A percentile compares a stretch with the other conserved stretches of the same genome.
phyloP scores from a whole-genome alignment of 2,888 invertebrate species.

The Caenorhabditis sinica region DNA sequence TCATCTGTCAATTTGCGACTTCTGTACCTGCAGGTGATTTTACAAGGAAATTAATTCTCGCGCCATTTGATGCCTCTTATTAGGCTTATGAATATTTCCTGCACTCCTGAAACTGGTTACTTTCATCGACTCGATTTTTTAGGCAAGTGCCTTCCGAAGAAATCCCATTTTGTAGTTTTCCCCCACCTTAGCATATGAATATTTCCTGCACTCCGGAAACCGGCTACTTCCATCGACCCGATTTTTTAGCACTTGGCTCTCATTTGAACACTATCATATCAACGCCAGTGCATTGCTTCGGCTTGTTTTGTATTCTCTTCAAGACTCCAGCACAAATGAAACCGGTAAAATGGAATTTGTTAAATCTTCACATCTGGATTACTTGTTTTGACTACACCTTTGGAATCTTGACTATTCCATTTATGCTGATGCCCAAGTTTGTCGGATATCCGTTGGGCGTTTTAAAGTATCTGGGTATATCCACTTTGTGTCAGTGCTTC shows the following conservation, averaged over 20 bases:
- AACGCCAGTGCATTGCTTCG: conserved; percentile 18
- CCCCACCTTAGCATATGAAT: too few species aligned
- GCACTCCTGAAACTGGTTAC: too few species aligned
- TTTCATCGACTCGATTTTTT: too few species aligned
- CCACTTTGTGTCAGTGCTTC: not conserved
- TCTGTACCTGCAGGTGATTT: too few species aligned
- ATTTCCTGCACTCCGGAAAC: too few species aligned
- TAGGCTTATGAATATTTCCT: too few species aligned
- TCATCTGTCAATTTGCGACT: too few species aligned
- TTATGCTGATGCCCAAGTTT: not conserved
- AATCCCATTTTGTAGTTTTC: too few species aligned
- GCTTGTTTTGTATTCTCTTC: conserved; percentile 27
- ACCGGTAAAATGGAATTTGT: not conserved
- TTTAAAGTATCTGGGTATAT: not conserved
- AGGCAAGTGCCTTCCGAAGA: too few species aligned
- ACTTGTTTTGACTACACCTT: not conserved
- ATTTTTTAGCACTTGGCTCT: not conserved
- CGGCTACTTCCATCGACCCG: too few species aligned
- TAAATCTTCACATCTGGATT: not conserved
- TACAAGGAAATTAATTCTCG: too few species aligned
- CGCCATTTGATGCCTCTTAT: too few species aligned
- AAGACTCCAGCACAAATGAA: conserved; percentile 32
- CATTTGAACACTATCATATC: not conserved
- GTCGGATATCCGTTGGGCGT: not conserved
- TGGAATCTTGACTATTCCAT: not conserved